Evolutionary conservation across 1,140 invertebrate genomes (phyloP), one percentile per base, ranked within the genome.

Genomic region (Homarus americanus): DNA sequence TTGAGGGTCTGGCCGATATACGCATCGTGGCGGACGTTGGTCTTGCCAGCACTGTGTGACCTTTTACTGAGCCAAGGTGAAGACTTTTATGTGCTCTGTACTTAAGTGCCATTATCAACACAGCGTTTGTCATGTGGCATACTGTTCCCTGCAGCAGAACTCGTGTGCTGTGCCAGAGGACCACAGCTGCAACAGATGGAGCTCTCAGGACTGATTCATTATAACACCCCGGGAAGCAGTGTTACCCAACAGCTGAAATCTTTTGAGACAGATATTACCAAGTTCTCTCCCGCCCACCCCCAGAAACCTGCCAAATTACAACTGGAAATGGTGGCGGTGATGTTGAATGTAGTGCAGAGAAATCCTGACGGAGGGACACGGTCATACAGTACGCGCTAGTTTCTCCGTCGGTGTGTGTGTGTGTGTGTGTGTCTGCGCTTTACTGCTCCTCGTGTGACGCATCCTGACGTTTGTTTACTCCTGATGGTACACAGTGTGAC

Each of bases 271-370:
- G 5, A 69, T 32, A 32, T 69, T 28, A 24, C n/a, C n/a, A 69
- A 32, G 63, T 20, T 58, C 15, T 69, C 1, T 49, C 44, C 44
- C 44, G 5, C 44, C 44, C 44, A 49, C 5, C 44, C 44, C 12
- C n/a, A 0, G 63, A 5, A 1, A 58, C 63, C 32, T 69, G 5
- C n/a, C 7, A 69, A 69, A 32, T 9, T 69, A 28, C n/a, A 32
- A 32, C 63, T 0, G 63, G 63, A 69, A 32, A 32, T 24, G 28
- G 63, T 69, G 17, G 58, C 24, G n/a, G 63, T 69, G 63, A 15
- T 49, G 44, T 15, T 49, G 82, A 44, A 75, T 85, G 83, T 85
- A 85, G 83, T 53, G 41, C 69, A 85, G 83, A 75, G 83, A 85
- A 85, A 85, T 69, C 82, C 40, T 49, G 83, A 75, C 63, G 34